Percentiles rank a stretch among this genome's conserved stretches.
phyloP scores from a whole-genome alignment of 2,888 invertebrate species.

The Erannis defoliaria region DNA sequence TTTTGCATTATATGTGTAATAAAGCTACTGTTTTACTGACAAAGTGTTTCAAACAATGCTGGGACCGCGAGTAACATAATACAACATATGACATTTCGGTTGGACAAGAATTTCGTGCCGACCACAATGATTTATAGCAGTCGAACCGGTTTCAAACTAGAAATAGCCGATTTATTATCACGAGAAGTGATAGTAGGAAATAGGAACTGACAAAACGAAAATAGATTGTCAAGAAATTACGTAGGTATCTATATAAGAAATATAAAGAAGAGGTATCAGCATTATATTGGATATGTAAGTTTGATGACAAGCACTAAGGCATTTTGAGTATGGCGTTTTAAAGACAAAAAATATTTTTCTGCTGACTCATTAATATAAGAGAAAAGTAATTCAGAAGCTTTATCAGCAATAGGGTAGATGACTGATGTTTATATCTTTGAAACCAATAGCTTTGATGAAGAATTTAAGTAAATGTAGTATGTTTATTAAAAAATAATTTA shows the following conservation, averaged over 20 bases:
- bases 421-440: no score
- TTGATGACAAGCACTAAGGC: no score
- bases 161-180: slow-evolving; percentile 36
- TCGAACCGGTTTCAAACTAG: slow-evolving; percentile 45
- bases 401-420: no score
- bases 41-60: slow-evolving; percentile 51
- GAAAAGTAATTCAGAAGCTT: no score
- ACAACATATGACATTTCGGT: slow-evolving; percentile 62
- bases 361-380: no score
- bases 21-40: slow-evolving; percentile 19
- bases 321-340: no score
- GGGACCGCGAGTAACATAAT: slow-evolving; percentile 50
- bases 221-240: slow-evolving; percentile 12
- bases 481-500: no score
- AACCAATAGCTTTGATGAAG: no score
- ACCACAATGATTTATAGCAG: slow-evolving; percentile 50
- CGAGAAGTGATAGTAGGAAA: slow-evolving; percentile 38
- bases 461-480: no score
- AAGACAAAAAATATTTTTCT: no score
- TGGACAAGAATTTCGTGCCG: slow-evolving; percentile 47
- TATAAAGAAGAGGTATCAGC: not conserved
- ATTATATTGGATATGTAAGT: not conserved
- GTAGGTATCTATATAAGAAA: not conserved
- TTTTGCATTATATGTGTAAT: slow-evolving; percentile 2
- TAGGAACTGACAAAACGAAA: slow-evolving; percentile 27